These are phyloP conservation scores for Aotus griseimembra DNA, from an alignment of 2,797 vertebrate genomes.

Conservation along the genomic window DNA sequence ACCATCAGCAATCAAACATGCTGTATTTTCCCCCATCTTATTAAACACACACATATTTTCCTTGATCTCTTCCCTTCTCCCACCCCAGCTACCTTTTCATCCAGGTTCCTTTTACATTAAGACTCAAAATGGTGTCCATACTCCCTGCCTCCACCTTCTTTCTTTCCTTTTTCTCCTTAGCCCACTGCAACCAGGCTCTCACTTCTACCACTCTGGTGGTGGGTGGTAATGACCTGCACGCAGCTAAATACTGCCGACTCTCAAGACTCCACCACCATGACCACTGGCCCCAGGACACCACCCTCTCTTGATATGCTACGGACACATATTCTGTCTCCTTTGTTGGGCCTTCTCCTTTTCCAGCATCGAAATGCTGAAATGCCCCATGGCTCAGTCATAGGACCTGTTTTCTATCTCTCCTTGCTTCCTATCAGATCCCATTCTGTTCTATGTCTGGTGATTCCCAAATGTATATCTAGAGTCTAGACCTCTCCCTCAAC, in stretches of 20 bases:
- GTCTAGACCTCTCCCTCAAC: not conserved
- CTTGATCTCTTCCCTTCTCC: not conserved
- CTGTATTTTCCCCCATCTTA: not conserved
- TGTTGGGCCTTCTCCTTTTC: not conserved
- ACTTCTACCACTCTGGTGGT: not conserved
- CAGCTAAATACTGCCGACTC: not conserved
- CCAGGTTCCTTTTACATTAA: not conserved
- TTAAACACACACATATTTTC: not conserved
- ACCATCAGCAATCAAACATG: slow-evolving; percentile 9
- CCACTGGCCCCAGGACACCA: not conserved
- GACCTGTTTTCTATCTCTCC: not conserved
- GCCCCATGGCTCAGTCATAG: not conserved
- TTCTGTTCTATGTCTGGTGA: not conserved
- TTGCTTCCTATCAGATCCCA: not conserved
- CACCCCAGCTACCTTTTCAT: not conserved
- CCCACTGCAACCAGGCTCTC: not conserved
- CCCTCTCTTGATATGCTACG: not conserved
- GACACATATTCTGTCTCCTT: not conserved
- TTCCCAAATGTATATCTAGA: not conserved
- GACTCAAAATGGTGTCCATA: not conserved
- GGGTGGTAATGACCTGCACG: not conserved
- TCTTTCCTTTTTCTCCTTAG: not conserved
- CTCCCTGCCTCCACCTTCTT: not conserved
- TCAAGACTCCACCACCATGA: not conserved
- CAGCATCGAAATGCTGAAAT: not conserved